A percentile compares a stretch with the other conserved stretches of the same genome.
These are phyloP conservation scores for Machimus atricapillus DNA, from an alignment of 2,888 invertebrate genomes.

Conservation along the genomic window DNA sequence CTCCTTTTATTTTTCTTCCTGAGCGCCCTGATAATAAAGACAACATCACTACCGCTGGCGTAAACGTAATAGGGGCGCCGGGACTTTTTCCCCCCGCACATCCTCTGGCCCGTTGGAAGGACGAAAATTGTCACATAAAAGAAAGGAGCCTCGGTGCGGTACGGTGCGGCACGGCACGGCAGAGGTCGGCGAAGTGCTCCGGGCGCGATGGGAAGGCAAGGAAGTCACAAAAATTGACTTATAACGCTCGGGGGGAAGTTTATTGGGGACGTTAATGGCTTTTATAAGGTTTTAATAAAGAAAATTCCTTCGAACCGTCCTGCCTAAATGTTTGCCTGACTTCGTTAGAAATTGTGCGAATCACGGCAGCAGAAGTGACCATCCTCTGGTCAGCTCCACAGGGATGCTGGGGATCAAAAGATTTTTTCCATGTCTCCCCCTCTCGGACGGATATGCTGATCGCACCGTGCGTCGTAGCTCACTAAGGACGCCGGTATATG, in stretches of 20 bases:
- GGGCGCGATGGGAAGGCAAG: not conserved
- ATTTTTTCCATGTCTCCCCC: not conserved
- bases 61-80: not conserved
- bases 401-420: slow-evolving; percentile 38
- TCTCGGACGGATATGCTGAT: not conserved
- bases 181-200: not conserved
- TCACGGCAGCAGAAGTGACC: not conserved
- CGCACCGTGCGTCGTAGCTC: not conserved
- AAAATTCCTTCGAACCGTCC: slow-evolving; percentile 41
- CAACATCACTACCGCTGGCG: slow-evolving; percentile 9
- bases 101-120: not conserved
- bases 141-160: not conserved
- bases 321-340: not conserved
- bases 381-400: slow-evolving; percentile 34
- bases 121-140: slow-evolving; percentile 18
- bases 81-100: not conserved
- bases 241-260: slow-evolving; percentile 42
- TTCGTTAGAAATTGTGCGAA: not conserved
- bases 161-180: no score
- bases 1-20: slow-evolving; percentile 34
- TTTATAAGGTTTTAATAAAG: slow-evolving; percentile 47
- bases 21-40: slow-evolving; percentile 25
- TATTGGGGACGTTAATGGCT: slow-evolving; percentile 44
- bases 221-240: slow-evolving; percentile 41
- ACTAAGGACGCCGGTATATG: not conserved